Base-by-base conservation (phyloP, 2,797 vertebrate species). In the Hippoglossus hippoglossus region DNA sequence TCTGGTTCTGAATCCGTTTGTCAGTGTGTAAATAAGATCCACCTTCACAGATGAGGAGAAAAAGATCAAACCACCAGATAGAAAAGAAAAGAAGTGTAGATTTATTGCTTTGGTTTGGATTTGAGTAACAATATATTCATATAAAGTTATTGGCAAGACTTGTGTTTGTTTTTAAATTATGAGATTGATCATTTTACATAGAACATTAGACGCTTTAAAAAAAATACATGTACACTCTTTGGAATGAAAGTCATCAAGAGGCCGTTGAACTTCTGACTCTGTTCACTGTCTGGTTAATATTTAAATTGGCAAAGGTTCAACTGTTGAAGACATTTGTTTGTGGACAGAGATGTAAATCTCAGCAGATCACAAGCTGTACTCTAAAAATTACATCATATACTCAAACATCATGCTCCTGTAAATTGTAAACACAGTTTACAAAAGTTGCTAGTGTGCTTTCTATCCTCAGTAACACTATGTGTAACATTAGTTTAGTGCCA, bases 61-160 rank as follows among this genome's bases (percentile, higher is more conserved):
- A 41, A 44, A 73, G 60, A 34, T 1, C 4, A 61, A 11, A 25
- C 24, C 50, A 55, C 18, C 58, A 54, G 34, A 22, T 2, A 50
- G 26, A 70, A 64, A 67, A 81, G 31, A 82, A 84, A 83, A 77
- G 24, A 70, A 47, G 52, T 47, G 7, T 46, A 13, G 65, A 15
- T 83, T 73, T 78, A 80, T 77, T 81, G 62, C 12, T 71, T 13
- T 66, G 64, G n/a, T 61, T 39, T 72, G 44, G 74, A 12, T 63
- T 52, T 63, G 70, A 67, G 54, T 68, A 36, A 36, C 6, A 50
- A 11, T 54, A n/a, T n/a, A 62, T 64, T 25, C 28, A 19, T 63
- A 15, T 47, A 3, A 46, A 36, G 6, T 44, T 58, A 41, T 24
- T 63, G 36, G 8, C 2, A 59, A 4, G 6, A 58, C 6, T n/a